phyloP scores from a whole-genome alignment of 1,140 invertebrate species.

The Mycetomoellerius zeteki region DNA sequence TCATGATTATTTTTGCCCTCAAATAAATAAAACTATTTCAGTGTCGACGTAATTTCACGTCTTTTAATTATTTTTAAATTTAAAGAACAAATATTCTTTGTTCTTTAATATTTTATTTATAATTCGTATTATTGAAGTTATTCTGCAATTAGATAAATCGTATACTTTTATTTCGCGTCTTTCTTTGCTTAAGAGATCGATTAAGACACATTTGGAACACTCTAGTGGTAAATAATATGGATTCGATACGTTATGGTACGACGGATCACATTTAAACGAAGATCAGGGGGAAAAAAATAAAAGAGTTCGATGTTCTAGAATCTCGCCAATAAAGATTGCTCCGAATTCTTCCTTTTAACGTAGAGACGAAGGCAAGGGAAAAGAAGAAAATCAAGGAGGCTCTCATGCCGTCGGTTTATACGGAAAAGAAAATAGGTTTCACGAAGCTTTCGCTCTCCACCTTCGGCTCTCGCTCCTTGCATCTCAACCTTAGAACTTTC shows the following conservation, averaged over 20 bases:
- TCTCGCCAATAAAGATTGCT: slow-evolving; percentile 61
- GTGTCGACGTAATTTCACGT: background rate
- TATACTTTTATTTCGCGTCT: background rate
- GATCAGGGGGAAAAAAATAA: slow-evolving; percentile 26
- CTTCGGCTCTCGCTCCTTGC: slow-evolving; percentile 42
- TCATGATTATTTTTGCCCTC: background rate
- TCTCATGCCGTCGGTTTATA: slow-evolving; percentile 62
- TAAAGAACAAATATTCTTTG: background rate
- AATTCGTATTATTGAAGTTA: slow-evolving; percentile 7
- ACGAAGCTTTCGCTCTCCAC: slow-evolving; percentile 31
- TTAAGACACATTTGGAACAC: background rate
- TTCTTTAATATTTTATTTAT: slow-evolving; percentile 33
- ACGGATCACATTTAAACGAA: slow-evolving; percentile 59
- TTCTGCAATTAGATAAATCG: background rate
- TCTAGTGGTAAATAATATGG: slow-evolving; percentile 30
- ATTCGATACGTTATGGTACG: slow-evolving; percentile 47
- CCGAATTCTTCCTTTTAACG: slow-evolving; percentile 58
- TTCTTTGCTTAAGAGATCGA: slow-evolving; percentile 4
- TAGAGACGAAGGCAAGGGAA: slow-evolving; percentile 15
- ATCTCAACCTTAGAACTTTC: slow-evolving; percentile 57
- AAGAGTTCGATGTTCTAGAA: slow-evolving; percentile 31
- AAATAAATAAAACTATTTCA: background rate
- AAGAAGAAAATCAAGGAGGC: slow-evolving; percentile 57
- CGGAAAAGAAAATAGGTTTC: slow-evolving; percentile 58
- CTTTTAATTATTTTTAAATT: background rate